phyloP scores from a whole-genome alignment of 2,113 vertebrate genomes.

The Prolemur simus region DNA sequence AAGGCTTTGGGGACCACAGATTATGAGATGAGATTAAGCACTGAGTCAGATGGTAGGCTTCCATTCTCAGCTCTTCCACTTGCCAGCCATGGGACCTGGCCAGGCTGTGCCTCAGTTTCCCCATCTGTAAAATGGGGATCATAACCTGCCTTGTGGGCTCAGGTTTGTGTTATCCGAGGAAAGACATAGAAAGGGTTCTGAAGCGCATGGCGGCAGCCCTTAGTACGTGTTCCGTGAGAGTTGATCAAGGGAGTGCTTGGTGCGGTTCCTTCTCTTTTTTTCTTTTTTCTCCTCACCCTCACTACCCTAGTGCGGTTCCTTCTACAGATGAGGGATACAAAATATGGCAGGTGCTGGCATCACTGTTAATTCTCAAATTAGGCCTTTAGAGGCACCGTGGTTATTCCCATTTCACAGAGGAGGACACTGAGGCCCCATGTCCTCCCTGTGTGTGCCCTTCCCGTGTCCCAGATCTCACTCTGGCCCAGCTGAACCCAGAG shows the following conservation, averaged over 20 bases:
- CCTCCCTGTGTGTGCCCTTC: neutral
- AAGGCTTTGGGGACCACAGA: neutral
- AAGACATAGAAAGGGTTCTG: rapidly evolving
- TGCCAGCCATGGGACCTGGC: neutral
- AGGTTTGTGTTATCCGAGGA: neutral
- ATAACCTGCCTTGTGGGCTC: too few relatives aligned
- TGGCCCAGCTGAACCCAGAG: neutral
- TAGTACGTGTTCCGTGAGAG: rapidly evolving
- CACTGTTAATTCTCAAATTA: neutral
- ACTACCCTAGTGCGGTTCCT: too few relatives aligned
- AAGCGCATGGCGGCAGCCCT: rapidly evolving
- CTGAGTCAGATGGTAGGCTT: rapidly evolving
- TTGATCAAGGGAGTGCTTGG: too few relatives aligned
- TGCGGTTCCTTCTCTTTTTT: too few relatives aligned
- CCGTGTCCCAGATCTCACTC: neutral
- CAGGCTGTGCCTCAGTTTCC: neutral
- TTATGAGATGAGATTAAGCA: neutral
- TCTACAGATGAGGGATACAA: neutral
- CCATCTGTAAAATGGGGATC: neutral
- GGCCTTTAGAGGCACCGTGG: neutral
- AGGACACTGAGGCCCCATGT: neutral
- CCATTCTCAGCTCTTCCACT: neutral
- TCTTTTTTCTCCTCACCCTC: too few relatives aligned
- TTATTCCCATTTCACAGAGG: neutral
- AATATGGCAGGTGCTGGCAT: neutral